Evolutionary conservation across 2,113 vertebrate species (phyloP).

Genomic region (Oryzias woworae): DNA sequence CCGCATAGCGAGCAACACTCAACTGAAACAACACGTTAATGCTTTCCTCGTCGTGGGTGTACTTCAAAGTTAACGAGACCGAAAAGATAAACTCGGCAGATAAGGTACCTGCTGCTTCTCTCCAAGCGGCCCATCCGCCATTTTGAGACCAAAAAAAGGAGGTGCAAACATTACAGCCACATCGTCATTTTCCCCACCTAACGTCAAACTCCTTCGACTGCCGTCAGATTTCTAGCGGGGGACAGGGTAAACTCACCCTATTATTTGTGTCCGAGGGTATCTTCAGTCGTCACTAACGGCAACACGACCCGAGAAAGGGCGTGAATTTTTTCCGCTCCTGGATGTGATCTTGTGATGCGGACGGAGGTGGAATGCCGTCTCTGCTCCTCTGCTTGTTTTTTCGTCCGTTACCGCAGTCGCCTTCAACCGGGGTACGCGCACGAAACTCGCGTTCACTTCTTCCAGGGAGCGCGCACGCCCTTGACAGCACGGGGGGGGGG

Average conservation of each 20-base stretch:
- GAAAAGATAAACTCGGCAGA: constrained; percentile 29
- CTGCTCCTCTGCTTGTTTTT: constrained; percentile 63
- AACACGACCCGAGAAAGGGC: constrained; percentile 51
- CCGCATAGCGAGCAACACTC: not conserved
- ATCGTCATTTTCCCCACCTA: constrained; percentile 72
- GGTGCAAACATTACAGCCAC: constrained; percentile 76
- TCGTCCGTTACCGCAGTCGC: constrained; percentile 68
- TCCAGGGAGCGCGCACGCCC: constrained; percentile 66
- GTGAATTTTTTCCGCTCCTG: constrained; percentile 56
- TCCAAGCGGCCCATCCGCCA: constrained; percentile 80
- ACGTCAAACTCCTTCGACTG: constrained; percentile 46
- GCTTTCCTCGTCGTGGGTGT: not conserved
- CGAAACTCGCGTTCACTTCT: constrained; percentile 52
- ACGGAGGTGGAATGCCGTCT: constrained; percentile 56
- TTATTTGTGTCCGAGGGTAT: constrained; percentile 41
- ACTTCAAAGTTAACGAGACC: not conserved
- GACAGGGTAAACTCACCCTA: constrained; percentile 67
- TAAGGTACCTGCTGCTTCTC: constrained; percentile 70
- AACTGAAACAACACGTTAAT: not conserved
- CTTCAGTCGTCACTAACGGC: constrained; percentile 37
- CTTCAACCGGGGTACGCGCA: constrained; percentile 68
- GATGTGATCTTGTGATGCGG: constrained; percentile 55
- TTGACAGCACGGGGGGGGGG: constrained; percentile 29
- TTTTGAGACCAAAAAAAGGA: constrained; percentile 82
- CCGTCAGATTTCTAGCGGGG: not conserved